These are phyloP conservation scores for Melanerpes aurifrons DNA, from an alignment of 2,113 vertebrate species.

Conservation along the genomic window DNA sequence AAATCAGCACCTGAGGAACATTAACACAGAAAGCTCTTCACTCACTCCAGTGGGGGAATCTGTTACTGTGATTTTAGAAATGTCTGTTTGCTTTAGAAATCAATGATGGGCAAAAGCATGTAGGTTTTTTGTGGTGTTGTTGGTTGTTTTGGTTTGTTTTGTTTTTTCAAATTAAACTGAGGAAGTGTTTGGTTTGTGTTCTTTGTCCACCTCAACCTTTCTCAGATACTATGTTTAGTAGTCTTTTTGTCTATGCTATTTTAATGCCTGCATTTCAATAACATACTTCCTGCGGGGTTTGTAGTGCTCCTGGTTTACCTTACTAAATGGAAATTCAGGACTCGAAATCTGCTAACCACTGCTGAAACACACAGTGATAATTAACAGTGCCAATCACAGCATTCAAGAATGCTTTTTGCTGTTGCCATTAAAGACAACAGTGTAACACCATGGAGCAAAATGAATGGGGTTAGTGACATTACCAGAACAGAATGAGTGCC, in stretches of 20 bases:
- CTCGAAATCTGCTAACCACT: slow-evolving; percentile 14
- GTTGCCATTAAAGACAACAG: background rate
- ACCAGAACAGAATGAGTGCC: background rate
- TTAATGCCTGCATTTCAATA: background rate
- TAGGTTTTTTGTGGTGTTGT: background rate
- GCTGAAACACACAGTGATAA: slow-evolving; percentile 40
- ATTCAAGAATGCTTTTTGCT: background rate
- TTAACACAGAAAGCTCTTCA: background rate
- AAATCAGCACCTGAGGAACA: background rate
- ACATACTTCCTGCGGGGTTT: background rate
- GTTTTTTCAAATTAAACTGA: background rate
- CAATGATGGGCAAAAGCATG: background rate
- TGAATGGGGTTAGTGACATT: slow-evolving; percentile 39
- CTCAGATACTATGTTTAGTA: background rate
- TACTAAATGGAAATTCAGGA: slow-evolving; percentile 19
- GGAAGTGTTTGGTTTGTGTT: background rate
- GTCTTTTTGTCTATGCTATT: background rate
- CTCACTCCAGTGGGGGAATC: background rate
- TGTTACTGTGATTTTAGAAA: background rate
- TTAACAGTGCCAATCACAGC: slow-evolving; percentile 52
- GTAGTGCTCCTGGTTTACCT: background rate
- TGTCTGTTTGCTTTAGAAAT: background rate
- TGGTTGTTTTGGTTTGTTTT: too few species aligned
- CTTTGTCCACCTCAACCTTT: background rate
- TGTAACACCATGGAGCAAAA: background rate